Percentiles rank a stretch among this genome's conserved stretches.
These are phyloP conservation scores for Barbus barbus DNA, from an alignment of 2,113 vertebrate genomes.

Conservation along the genomic window DNA sequence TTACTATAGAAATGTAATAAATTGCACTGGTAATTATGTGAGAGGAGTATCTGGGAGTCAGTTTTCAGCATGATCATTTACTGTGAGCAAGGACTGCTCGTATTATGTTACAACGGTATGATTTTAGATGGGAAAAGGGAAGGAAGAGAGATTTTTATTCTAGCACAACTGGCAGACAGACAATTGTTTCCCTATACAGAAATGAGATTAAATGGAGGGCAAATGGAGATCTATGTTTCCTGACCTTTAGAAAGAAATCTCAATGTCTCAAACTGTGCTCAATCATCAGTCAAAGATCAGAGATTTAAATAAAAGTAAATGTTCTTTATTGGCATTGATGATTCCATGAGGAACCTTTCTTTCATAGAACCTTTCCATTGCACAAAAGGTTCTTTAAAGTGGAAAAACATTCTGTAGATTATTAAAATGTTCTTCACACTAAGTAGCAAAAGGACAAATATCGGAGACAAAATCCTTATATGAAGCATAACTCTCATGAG, in stretches of 20 bases:
- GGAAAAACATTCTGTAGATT: too few species aligned
- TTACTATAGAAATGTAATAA: too few species aligned
- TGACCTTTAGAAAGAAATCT: not conserved
- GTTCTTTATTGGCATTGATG: not conserved
- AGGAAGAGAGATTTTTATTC: too few species aligned
- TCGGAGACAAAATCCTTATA: not conserved
- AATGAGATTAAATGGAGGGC: not conserved
- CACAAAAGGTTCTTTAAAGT: not conserved
- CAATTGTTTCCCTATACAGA: not conserved
- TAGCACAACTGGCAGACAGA: too few species aligned
- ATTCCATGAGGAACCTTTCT: not conserved
- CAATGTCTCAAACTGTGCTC: not conserved
- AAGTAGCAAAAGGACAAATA: not conserved
- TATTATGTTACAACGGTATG: not conserved
- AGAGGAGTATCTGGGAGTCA: not conserved
- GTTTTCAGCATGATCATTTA: conserved; percentile 18
- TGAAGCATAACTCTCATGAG: not conserved
- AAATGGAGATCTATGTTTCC: not conserved
- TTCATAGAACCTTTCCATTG: too few species aligned
- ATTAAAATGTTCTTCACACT: too few species aligned
- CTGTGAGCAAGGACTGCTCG: not conserved
- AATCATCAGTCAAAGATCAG: not conserved
- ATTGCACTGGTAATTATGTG: not conserved
- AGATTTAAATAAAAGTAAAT: not conserved
- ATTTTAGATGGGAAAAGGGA: not conserved